Base-by-base conservation (phyloP, 2,888 invertebrate species). In the Panorpa germanica region DNA sequence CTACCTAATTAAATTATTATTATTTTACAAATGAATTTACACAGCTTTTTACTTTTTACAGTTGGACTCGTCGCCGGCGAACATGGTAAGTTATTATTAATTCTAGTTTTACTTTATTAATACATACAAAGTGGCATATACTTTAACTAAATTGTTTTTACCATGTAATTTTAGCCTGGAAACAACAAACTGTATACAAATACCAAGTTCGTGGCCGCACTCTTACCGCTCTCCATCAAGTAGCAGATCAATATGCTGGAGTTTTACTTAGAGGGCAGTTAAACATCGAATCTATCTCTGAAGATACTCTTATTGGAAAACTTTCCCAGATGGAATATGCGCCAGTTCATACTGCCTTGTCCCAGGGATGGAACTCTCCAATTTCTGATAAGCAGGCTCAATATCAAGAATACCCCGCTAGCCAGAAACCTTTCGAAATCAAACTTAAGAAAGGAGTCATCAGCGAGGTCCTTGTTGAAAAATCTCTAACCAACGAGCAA, bases 361-460 rank as follows among this genome's bases (percentile, higher is more conserved):
- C 57, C 2, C 49, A 53, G 7, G 61, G 65, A 2, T 61, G 61
- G 57, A 45, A 50, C 5, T 43, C 52, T 12, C 38, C 52, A 15
- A 52, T 66, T 36, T 54, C 59, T 2, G 55, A 60, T n/a, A 40
- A 50, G 20, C 41, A 60, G 38, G 49, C 72, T 14, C 53, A 57
- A 34, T 70, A 59, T 48, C 50, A 63, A 37, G 51, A 57, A 3
- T 52, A 70, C n/a, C 52, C 59, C 11, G 47, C 67, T 31, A 54
- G 63, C 33, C 57, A 61, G 23, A 57, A 64, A 33, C 59, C 68
- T 3, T 75, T 77, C 49, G 61, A 70, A 47, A 62, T 76, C 38
- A 48, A 50, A 15, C 45, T 68, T 36, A 56, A 64, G 32, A 63
- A 70, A 29, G 75, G 75, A 20, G 58, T 68, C 24, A 61, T 77